These are phyloP conservation scores for Lasioglossum vierecki DNA, from an alignment of 2,888 invertebrate genomes.

Conservation along the genomic window DNA sequence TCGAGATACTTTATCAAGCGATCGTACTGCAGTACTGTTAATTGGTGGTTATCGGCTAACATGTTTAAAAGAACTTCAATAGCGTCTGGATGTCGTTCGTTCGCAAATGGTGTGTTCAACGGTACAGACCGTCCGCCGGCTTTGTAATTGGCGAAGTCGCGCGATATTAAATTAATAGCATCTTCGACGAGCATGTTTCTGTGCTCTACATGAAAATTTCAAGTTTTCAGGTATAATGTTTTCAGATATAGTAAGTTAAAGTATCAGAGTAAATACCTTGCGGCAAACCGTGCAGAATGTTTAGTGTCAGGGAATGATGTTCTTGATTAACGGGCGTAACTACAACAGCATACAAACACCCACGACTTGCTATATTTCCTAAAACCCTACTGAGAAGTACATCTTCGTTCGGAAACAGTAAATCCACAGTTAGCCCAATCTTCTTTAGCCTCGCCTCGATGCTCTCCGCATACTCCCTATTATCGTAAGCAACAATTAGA, in stretches of 20 bases:
- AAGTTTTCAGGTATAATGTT: background rate
- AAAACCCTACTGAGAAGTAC: slow-evolving; percentile 91
- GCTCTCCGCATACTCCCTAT: slow-evolving; percentile 93
- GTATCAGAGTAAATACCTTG: slow-evolving; percentile 87
- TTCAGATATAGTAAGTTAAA: too few relatives aligned
- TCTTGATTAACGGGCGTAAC: slow-evolving; percentile 94
- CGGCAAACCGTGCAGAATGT: slow-evolving; percentile 95
- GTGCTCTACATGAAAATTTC: slow-evolving; percentile 88
- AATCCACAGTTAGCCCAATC: slow-evolving; percentile 92
- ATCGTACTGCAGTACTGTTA: slow-evolving; percentile 92
- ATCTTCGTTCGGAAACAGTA: slow-evolving; percentile 96
- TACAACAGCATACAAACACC: slow-evolving; percentile 94
- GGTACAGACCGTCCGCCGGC: slow-evolving; percentile 86
- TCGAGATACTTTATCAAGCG: slow-evolving; percentile 90
- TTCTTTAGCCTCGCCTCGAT: slow-evolving; percentile 93
- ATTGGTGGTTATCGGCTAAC: slow-evolving; percentile 91
- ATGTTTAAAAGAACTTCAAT: slow-evolving; percentile 87
- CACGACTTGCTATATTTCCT: slow-evolving; percentile 94
- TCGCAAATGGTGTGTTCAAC: slow-evolving; percentile 84
- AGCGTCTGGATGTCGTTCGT: slow-evolving; percentile 84
- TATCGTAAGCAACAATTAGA: slow-evolving; percentile 40
- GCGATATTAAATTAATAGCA: slow-evolving; percentile 91
- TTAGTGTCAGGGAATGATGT: slow-evolving; percentile 93
- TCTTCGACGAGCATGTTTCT: slow-evolving; percentile 98
- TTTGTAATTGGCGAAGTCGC: slow-evolving; percentile 88